Evolutionary conservation across 2,113 vertebrate species (phyloP).

Genomic region (Nematolebias whitei): DNA sequence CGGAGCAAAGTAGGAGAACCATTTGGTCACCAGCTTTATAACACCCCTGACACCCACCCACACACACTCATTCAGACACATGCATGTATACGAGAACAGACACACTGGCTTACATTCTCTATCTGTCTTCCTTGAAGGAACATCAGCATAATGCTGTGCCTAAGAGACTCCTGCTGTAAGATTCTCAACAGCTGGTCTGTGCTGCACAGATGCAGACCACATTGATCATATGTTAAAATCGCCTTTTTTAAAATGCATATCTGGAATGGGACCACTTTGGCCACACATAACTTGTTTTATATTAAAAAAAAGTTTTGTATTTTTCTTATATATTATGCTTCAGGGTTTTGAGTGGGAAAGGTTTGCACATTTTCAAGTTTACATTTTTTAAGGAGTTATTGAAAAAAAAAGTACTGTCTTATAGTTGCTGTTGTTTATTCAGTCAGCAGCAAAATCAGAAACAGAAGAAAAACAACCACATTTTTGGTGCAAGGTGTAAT

Average conservation of each 20-base stretch:
- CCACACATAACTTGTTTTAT: slow-evolving; percentile 63
- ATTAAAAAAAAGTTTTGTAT: slow-evolving; percentile 34
- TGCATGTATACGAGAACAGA: slow-evolving; percentile 3
- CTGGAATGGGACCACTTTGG: slow-evolving; percentile 64
- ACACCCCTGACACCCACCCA: slow-evolving; percentile 35
- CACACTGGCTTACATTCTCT: slow-evolving; percentile 23
- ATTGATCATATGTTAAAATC: slow-evolving; percentile 76
- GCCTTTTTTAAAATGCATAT: slow-evolving; percentile 68
- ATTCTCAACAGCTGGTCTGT: slow-evolving; percentile 70
- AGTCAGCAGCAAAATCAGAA: slow-evolving; percentile 20
- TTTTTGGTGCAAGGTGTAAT: too few species aligned
- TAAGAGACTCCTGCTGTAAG: slow-evolving; percentile 49
- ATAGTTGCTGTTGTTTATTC: slow-evolving; percentile 60
- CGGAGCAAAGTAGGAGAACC: slow-evolving; percentile 36
- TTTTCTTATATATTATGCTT: not conserved
- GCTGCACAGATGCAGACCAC: slow-evolving; percentile 60
- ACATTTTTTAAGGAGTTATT: too few species aligned
- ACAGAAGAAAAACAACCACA: not conserved
- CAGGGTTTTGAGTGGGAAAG: slow-evolving; percentile 20
- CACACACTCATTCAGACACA: too few species aligned
- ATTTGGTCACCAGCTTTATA: slow-evolving; percentile 43
- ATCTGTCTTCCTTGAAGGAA: slow-evolving; percentile 49
- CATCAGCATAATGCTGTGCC: slow-evolving; percentile 57
- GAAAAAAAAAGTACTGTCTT: slow-evolving; percentile 55
- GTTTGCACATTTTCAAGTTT: slow-evolving; percentile 23